phyloP scores from a whole-genome alignment of 1,140 invertebrate species.

The Drosophila parvula region DNA sequence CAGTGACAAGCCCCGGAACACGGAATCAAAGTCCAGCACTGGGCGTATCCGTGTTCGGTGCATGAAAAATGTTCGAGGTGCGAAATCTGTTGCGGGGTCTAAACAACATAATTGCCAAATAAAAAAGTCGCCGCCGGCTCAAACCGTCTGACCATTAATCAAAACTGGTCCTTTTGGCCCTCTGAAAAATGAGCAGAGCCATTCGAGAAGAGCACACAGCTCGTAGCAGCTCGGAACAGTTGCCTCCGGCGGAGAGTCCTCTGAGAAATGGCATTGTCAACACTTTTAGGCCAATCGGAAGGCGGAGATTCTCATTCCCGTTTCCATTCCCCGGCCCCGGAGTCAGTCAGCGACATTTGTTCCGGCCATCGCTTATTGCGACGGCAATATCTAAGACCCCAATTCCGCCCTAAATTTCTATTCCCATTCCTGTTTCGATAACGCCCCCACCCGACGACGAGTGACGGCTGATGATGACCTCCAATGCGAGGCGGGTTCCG shows the following conservation, averaged over 20 bases:
- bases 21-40: slow-evolving; percentile 68
- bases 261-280: slow-evolving; percentile 69
- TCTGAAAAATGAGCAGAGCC: slow-evolving; percentile 48
- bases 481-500: slow-evolving; percentile 22
- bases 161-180: slow-evolving; percentile 54
- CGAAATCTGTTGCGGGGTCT: slow-evolving; percentile 72
- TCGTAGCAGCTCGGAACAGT: slow-evolving; percentile 21
- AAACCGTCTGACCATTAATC: slow-evolving; percentile 72
- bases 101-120: slow-evolving; percentile 82
- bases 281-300: slow-evolving; percentile 75
- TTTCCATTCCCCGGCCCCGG: neutral
- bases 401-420: slow-evolving; percentile 8
- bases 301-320: slow-evolving; percentile 17
- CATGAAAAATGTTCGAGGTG: slow-evolving; percentile 79
- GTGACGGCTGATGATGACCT: slow-evolving; percentile 46
- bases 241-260: slow-evolving; percentile 32
- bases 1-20: slow-evolving; percentile 81
- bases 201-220: slow-evolving; percentile 26
- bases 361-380: slow-evolving; percentile 49
- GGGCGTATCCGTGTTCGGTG: slow-evolving; percentile 34
- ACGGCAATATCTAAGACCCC: slow-evolving; percentile 20
- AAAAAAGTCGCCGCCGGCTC: slow-evolving; percentile 75
- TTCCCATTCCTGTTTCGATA: neutral
- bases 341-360: slow-evolving; percentile 45
- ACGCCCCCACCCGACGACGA: neutral